phyloP scores from a whole-genome alignment of 2,797 vertebrate species.

The Chaetophractus vellerosus region DNA sequence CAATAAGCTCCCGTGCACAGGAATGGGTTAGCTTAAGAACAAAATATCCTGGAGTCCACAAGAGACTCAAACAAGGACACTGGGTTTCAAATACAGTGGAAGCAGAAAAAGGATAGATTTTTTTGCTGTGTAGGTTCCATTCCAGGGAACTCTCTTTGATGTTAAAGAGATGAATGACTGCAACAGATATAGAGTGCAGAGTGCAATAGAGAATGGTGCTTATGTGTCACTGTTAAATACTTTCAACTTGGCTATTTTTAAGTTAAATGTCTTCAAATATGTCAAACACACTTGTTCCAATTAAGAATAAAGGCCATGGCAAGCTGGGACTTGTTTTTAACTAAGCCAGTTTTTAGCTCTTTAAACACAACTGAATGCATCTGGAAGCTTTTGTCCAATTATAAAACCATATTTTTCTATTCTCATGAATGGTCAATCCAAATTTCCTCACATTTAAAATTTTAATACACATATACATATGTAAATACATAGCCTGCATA shows the following conservation, averaged over 20 bases:
- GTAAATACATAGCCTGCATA: background rate
- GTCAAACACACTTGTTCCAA: slow-evolving; percentile 66
- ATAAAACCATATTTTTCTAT: slow-evolving; percentile 63
- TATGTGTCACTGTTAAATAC: slow-evolving; percentile 25
- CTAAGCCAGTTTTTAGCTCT: slow-evolving; percentile 32
- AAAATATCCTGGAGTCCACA: no score
- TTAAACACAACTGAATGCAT: slow-evolving; percentile 36
- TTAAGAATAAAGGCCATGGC: slow-evolving; percentile 64
- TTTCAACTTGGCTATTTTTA: slow-evolving; percentile 74
- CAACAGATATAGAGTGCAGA: background rate
- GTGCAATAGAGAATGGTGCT: background rate
- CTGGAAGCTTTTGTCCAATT: slow-evolving; percentile 64
- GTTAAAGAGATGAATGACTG: slow-evolving; percentile 4
- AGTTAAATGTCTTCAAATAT: slow-evolving; percentile 65
- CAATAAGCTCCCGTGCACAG: no score
- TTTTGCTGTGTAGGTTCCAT: background rate
- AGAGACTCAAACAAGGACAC: no score
- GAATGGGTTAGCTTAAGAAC: no score
- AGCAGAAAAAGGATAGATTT: background rate
- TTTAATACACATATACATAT: background rate
- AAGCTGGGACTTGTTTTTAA: slow-evolving; percentile 40
- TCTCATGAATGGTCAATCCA: background rate
- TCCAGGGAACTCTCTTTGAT: slow-evolving; percentile 69
- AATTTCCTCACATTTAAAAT: slow-evolving; percentile 12
- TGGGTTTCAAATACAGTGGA: background rate